phyloP scores from a whole-genome alignment of 2,797 vertebrate species.

The Rhadinocentrus ornatus region DNA sequence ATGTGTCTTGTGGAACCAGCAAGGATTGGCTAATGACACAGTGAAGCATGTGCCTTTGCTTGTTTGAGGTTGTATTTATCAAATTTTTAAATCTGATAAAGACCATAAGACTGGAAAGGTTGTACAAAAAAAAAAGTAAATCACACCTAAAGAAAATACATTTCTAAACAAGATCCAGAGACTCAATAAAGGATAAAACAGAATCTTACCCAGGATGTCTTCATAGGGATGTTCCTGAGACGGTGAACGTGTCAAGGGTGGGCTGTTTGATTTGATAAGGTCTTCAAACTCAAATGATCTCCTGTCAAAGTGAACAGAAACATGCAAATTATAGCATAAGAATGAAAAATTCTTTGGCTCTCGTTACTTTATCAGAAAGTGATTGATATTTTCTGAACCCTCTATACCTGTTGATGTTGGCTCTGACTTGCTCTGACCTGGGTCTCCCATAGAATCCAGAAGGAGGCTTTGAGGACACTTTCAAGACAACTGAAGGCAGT shows the following conservation, averaged over 20 bases:
- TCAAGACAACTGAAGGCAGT: constrained; percentile 83
- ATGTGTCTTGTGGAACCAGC: too few relatives aligned
- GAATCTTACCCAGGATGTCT: constrained; percentile 86
- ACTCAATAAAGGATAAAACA: not conserved
- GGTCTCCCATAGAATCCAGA: constrained; percentile 84
- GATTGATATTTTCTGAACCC: not conserved
- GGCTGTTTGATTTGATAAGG: constrained; percentile 81
- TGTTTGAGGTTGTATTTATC: not conserved
- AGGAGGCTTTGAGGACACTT: constrained; percentile 86
- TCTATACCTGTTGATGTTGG: constrained; percentile 87
- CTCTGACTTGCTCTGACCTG: constrained; percentile 83
- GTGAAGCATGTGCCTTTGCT: not conserved
- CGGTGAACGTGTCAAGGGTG: constrained; percentile 84
- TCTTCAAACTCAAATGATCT: constrained; percentile 94
- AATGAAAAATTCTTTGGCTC: not conserved
- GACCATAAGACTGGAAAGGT: not conserved
- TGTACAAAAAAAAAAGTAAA: not conserved
- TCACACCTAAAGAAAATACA: not conserved
- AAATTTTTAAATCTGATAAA: not conserved
- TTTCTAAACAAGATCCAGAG: not conserved
- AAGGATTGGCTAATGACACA: too few relatives aligned
- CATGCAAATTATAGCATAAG: not conserved
- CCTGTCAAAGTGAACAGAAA: constrained; percentile 70
- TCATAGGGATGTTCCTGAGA: constrained; percentile 96
- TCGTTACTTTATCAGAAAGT: not conserved